These are phyloP conservation scores for Clanis bilineata DNA, from an alignment of 2,888 invertebrate species.

Conservation along the genomic window DNA sequence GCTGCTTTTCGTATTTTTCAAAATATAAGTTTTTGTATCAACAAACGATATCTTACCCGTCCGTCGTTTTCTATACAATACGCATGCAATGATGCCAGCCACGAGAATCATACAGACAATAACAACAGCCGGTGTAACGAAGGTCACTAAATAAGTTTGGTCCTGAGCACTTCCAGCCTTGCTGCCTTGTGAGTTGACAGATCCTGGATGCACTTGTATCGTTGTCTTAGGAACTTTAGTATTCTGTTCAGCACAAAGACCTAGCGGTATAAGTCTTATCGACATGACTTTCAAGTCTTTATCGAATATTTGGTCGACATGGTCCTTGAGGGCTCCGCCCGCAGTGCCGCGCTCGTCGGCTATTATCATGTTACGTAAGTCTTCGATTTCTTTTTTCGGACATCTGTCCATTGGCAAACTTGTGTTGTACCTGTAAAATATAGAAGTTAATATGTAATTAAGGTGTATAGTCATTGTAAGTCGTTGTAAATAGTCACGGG, in stretches of 20 bases:
- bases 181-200: conserved; percentile 50
- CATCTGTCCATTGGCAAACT: conserved; percentile 88
- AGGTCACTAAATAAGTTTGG: conserved; percentile 86
- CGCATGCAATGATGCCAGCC: conserved; percentile 93
- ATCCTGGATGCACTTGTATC: conserved; percentile 44
- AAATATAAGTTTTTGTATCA: no score
- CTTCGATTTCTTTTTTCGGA: conserved; percentile 89
- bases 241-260: conserved; percentile 79
- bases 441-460: not conserved
- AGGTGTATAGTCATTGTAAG: no score
- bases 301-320: conserved; percentile 86
- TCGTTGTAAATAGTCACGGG: no score
- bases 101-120: conserved; percentile 93
- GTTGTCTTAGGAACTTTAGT: conserved; percentile 61
- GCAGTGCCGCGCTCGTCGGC: conserved; percentile 79
- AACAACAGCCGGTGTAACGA: conserved; percentile 93
- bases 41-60: conserved; percentile 84
- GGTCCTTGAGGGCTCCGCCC: conserved; percentile 67
- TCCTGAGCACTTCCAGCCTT: conserved; percentile 54
- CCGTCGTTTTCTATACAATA: conserved; percentile 91
- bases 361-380: conserved; percentile 87
- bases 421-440: conserved; percentile 85
- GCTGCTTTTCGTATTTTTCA: no score
- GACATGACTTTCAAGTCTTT: conserved; percentile 87
- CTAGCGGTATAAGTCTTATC: conserved; percentile 83